Evolutionary conservation across 2,797 vertebrate genomes (phyloP).

Genomic region (Antennarius maculatus): DNA sequence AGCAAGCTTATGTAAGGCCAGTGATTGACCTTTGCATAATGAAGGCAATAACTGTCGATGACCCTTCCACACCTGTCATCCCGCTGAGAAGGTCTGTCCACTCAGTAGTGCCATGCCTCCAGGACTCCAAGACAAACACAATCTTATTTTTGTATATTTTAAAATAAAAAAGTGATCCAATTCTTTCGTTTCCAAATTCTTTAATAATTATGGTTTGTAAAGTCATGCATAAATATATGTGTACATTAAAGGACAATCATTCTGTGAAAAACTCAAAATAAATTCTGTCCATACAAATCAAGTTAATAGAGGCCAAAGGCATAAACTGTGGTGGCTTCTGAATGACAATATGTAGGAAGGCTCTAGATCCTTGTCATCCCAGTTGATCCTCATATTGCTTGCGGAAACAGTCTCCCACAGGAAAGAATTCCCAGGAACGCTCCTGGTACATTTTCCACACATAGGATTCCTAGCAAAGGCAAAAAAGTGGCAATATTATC

Average conservation of each 20-base stretch:
- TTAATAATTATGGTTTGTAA: slow-evolving; percentile 17
- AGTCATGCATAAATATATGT: slow-evolving; percentile 10
- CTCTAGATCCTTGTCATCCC: slow-evolving; percentile 67
- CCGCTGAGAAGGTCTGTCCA: slow-evolving; percentile 15
- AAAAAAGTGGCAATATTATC: slow-evolving; percentile 37
- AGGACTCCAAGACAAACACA: slow-evolving; percentile 9
- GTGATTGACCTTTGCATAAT: slow-evolving; percentile 51
- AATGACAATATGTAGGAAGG: slow-evolving; percentile 40
- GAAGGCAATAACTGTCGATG: slow-evolving; percentile 46
- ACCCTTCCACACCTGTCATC: slow-evolving; percentile 22
- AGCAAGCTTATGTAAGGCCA: slow-evolving; percentile 10
- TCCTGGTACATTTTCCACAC: slow-evolving; percentile 88
- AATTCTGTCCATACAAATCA: slow-evolving; percentile 32
- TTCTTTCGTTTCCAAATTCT: slow-evolving; percentile 23
- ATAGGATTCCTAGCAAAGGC: slow-evolving; percentile 79
- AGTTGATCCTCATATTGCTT: slow-evolving; percentile 85
- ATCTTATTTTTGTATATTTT: background rate
- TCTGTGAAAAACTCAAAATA: slow-evolving; percentile 10
- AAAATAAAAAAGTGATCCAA: slow-evolving; percentile 23
- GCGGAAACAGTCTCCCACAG: slow-evolving; percentile 85
- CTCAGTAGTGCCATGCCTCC: background rate
- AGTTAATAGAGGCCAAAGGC: slow-evolving; percentile 34
- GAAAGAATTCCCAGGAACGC: slow-evolving; percentile 86
- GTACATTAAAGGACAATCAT: background rate
- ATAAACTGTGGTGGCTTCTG: slow-evolving; percentile 30